Conservation (phyloP, 2,888 invertebrate genomes). For the Lacanobia wlatinum region DNA sequence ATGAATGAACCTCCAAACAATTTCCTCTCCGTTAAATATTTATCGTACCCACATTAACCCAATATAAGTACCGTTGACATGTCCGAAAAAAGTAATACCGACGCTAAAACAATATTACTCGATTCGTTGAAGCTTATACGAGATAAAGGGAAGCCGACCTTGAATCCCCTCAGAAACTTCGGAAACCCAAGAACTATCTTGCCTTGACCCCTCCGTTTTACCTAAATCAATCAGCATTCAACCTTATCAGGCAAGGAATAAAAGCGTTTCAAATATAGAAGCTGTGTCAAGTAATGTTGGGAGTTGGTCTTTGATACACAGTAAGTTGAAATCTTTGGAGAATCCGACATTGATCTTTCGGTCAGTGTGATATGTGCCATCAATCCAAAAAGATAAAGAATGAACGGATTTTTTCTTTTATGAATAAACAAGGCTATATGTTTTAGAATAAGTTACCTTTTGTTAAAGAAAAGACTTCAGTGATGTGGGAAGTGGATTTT, state of each 20-base stretch:
- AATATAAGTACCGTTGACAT: neutral
- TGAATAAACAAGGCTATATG: constrained; percentile 2
- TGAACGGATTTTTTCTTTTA: constrained; percentile 34
- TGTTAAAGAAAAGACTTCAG: neutral
- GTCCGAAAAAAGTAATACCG: constrained; percentile 4
- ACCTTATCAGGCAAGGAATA: accelerated
- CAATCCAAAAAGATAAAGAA: constrained; percentile 32
- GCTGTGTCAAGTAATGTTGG: neutral
- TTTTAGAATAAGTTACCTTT: neutral
- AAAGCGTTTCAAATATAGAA: constrained; percentile 2
- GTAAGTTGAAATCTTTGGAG: constrained; percentile 45
- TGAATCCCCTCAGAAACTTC: constrained; percentile 27
- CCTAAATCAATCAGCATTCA: neutral
- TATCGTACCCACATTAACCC: too few relatives aligned
- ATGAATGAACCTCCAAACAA: neutral
- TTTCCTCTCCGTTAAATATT: neutral
- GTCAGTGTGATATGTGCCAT: constrained; percentile 42
- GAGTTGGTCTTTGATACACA: constrained; percentile 23
- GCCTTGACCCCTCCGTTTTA: neutral
- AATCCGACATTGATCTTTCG: constrained; percentile 52
- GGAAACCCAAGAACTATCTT: constrained; percentile 1
- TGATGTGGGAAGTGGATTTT: neutral
- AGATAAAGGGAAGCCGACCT: constrained; percentile 27
- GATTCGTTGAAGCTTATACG: constrained; percentile 26
- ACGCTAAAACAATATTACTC: constrained; percentile 23